phyloP scores from a whole-genome alignment of 2,797 vertebrate species.

The Triplophysa bombifrons region DNA sequence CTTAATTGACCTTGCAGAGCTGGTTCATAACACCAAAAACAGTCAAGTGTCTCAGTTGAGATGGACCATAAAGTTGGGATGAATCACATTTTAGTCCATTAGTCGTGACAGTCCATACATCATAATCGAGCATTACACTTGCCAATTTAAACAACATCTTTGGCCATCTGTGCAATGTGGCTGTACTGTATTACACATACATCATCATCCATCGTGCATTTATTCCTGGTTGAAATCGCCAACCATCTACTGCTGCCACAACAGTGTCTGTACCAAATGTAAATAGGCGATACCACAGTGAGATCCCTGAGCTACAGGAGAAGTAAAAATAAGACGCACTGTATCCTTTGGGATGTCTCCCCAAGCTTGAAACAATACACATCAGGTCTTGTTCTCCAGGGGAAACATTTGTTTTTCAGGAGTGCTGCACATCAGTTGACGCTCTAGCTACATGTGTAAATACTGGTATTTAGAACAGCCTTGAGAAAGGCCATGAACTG shows the following conservation, averaged over 20 bases:
- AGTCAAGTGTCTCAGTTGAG: conserved; percentile 1
- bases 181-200: conserved; percentile 30
- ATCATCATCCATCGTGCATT: conserved; percentile 14
- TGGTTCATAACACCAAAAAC: conserved; percentile 34
- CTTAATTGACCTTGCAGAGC: conserved; percentile 43
- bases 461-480: conserved; percentile 20
- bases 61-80: conserved; percentile 18
- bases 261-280: conserved; percentile 66
- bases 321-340: conserved; percentile 33
- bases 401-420: conserved; percentile 1
- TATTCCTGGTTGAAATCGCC: conserved; percentile 45
- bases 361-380: conserved; percentile 16
- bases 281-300: conserved; percentile 59
- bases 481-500: neutral
- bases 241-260: conserved; percentile 61
- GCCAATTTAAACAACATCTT: conserved; percentile 23
- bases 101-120: conserved; percentile 24
- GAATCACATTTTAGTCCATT: conserved; percentile 30
- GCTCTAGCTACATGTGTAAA: conserved; percentile 9
- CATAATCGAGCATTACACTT: neutral
- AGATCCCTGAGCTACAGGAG: conserved; percentile 33
- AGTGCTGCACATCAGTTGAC: conserved; percentile 10
- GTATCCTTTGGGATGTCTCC: conserved; percentile 27
- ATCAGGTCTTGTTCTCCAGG: neutral
- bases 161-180: conserved; percentile 6